phyloP scores from a whole-genome alignment of 2,113 vertebrate genomes.

The Galemys pyrenaicus region DNA sequence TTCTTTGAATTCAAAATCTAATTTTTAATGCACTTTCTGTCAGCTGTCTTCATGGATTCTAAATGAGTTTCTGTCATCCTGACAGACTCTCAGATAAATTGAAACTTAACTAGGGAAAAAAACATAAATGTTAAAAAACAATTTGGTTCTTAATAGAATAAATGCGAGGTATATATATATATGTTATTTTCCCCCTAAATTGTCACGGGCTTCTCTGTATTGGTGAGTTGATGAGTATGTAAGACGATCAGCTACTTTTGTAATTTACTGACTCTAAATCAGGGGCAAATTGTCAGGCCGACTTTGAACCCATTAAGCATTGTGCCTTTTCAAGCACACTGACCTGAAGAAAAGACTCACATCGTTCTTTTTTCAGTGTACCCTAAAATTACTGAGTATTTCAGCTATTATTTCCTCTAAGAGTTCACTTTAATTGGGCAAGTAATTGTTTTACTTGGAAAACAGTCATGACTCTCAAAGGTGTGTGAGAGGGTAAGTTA shows the following conservation, averaged over 20 bases:
- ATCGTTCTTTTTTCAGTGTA: slow-evolving; percentile 23
- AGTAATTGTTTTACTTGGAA: slow-evolving; percentile 36
- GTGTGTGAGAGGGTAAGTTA: neutral
- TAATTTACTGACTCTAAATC: slow-evolving; percentile 53
- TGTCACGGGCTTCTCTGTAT: slow-evolving; percentile 51
- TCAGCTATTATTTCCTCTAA: slow-evolving; percentile 44
- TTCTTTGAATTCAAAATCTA: slow-evolving; percentile 88
- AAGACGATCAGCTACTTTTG: slow-evolving; percentile 46
- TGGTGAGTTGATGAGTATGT: slow-evolving; percentile 33
- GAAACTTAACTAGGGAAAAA: slow-evolving; percentile 86
- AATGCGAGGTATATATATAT: neutral
- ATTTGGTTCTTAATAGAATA: slow-evolving; percentile 76
- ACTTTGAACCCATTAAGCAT: slow-evolving; percentile 53
- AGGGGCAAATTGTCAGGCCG: slow-evolving; percentile 19
- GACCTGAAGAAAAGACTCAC: slow-evolving; percentile 50
- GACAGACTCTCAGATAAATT: slow-evolving; percentile 84
- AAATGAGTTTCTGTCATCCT: slow-evolving; percentile 89
- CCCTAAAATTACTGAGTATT: slow-evolving; percentile 44
- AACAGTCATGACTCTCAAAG: neutral
- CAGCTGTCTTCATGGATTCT: slow-evolving; percentile 86
- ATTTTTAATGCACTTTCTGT: slow-evolving; percentile 89
- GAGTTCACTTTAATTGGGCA: slow-evolving; percentile 47
- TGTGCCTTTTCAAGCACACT: slow-evolving; percentile 39
- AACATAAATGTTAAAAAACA: slow-evolving; percentile 80
- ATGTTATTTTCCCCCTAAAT: neutral